Conservation (phyloP, 2,888 invertebrate species). For the Hecatera dysodea region DNA sequence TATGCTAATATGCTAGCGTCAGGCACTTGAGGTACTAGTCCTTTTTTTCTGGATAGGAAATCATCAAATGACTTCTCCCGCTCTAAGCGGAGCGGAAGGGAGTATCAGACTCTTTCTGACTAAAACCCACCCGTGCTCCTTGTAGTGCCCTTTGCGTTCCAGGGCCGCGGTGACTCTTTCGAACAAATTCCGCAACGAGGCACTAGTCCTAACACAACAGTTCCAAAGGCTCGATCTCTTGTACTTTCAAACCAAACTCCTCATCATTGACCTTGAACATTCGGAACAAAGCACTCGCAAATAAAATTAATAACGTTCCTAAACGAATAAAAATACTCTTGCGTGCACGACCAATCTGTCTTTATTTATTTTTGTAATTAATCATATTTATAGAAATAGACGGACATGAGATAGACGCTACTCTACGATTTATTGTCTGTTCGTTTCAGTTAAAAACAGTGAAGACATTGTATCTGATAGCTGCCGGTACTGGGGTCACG, state of each 20-base stretch:
- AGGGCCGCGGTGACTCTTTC: too few species aligned
- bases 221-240: constrained; percentile 17
- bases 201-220: constrained; percentile 7
- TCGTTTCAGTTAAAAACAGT: constrained; percentile 88
- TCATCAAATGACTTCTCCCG: too few species aligned
- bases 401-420: neutral
- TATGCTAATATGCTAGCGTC: neutral
- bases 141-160: too few species aligned
- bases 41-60: too few species aligned
- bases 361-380: too few species aligned
- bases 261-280: neutral
- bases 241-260: constrained; percentile 21
- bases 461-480: constrained; percentile 92
- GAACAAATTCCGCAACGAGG: too few species aligned
- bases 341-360: too few species aligned
- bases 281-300: constrained; percentile 18
- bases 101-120: too few species aligned
- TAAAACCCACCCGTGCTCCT: too few species aligned
- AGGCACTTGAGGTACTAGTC: constrained; percentile 9
- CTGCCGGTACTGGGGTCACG: constrained; percentile 98
- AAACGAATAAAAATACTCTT: constrained; percentile 33
- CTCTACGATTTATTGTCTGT: constrained; percentile 4
- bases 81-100: too few species aligned
- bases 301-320: constrained; percentile 29
- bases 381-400: too few species aligned